Base-by-base conservation (phyloP, 2,797 vertebrate species). In the Mionectes olivaceus region DNA sequence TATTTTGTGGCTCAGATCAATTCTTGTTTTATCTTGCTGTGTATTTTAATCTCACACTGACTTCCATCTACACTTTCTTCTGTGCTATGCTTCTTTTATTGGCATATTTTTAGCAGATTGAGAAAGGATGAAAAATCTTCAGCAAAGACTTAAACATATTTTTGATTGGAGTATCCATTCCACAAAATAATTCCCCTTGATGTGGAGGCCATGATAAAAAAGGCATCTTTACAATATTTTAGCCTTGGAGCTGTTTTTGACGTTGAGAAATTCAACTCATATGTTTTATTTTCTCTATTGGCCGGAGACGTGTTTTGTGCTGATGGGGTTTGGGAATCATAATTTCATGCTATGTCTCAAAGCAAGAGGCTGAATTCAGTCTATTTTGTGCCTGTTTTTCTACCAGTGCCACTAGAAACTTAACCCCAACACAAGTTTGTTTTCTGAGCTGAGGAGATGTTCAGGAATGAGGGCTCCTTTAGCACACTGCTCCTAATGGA, bases 1-100 rank as follows among this genome's bases (percentile, higher is more conserved):
- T 37, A 67, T 85, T 93, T 85, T 89, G 49, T 43, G 33, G 44
- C 30, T 92, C 37, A 83, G 52, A 93, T 94, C 49, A 85, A 63
- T 68, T 82, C 43, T 47, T 87, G 33, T 65, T 94, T 94, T 70
- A 85, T 92, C 75, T 82, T 44, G 25, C 52, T 63, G 35, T 79
- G 35, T 82, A 87, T 92, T 89, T 88, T 83, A 71, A 65, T 87
- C 49, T 86, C 4, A 5, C 70, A 71, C 37, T 41, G 44, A 63
- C 44, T 69, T 24, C 35, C 30, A 41, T 53, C 69, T 81, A 70
- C 13, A 46, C 81, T 88, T 93, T 90, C 89, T 90, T 49, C 60
- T 90, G 46, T 61, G 57, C 50, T 49, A 19, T 33, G 44, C 7
- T 23, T 73, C 76, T 90, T 46, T 74, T 61, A 71, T 61, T 76